These are phyloP conservation scores for Drosophila kambysellisi DNA, from an alignment of 2,888 invertebrate genomes.

Conservation along the genomic window DNA sequence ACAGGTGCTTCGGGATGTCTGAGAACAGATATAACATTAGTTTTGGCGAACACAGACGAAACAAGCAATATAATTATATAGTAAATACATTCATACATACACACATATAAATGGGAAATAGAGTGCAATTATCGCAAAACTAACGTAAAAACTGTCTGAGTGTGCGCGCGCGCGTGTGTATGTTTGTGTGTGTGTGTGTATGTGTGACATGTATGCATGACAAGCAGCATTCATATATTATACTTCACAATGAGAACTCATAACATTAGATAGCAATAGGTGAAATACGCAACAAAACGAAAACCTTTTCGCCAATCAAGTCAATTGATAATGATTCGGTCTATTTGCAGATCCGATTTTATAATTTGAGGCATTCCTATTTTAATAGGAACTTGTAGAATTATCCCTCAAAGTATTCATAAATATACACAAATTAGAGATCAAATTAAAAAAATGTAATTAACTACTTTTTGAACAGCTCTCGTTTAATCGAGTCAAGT, in stretches of 20 bases:
- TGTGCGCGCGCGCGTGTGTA: not conserved
- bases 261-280: conserved; percentile 29
- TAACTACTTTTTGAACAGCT: not conserved
- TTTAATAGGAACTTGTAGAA: not conserved
- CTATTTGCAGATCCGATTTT: not conserved
- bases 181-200: not conserved
- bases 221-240: conserved; percentile 22
- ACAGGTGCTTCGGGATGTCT: conserved; percentile 42
- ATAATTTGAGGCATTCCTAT: not conserved
- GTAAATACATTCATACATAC: not conserved
- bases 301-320: not conserved
- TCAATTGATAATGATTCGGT: not conserved
- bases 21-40: conserved; percentile 21
- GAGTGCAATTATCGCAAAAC: conserved; percentile 41
- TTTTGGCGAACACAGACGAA: conserved; percentile 11
- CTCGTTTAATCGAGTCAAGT: not conserved
- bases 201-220: not conserved
- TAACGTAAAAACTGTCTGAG: conserved; percentile 23
- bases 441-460: not conserved
- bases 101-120: conserved; percentile 21
- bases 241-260: conserved; percentile 46
- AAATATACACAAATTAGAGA: not conserved
- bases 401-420: too few species aligned
- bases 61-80: conserved; percentile 29
- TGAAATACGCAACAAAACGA: not conserved